These are phyloP conservation scores for Noturus placidus DNA, from an alignment of 2,113 vertebrate species.

Conservation along the genomic window DNA sequence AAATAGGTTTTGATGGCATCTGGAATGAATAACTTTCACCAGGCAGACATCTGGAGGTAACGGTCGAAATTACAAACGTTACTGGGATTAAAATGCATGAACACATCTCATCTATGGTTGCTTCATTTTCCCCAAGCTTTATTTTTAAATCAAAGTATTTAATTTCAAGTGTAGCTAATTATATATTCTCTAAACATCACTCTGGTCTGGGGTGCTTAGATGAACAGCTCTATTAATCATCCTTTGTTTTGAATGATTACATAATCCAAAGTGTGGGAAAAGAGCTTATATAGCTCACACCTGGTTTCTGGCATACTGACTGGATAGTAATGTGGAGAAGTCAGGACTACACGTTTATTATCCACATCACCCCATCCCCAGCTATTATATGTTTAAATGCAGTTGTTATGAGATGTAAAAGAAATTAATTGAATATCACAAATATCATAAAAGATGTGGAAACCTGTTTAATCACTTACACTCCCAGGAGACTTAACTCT, in stretches of 20 bases:
- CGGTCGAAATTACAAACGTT: conserved; percentile 18
- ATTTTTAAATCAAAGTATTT: conserved; percentile 22
- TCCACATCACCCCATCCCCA: neutral
- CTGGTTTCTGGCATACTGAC: conserved; percentile 25
- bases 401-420: neutral
- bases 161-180: neutral
- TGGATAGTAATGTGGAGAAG: neutral
- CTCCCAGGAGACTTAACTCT: neutral
- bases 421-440: neutral
- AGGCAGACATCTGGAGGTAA: conserved; percentile 45
- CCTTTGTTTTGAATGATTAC: conserved; percentile 10
- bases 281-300: conserved; percentile 19
- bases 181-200: neutral
- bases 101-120: conserved; percentile 3
- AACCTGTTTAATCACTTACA: neutral
- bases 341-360: conserved; percentile 1
- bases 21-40: conserved; percentile 47
- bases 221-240: conserved; percentile 1
- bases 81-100: neutral
- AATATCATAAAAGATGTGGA: neutral
- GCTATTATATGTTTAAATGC: neutral
- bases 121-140: conserved; percentile 4
- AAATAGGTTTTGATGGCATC: conserved; percentile 31
- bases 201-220: conserved; percentile 3
- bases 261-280: conserved; percentile 1